Evolutionary conservation across 2,113 vertebrate genomes (phyloP).

Genomic region (Cynocephalus volans): DNA sequence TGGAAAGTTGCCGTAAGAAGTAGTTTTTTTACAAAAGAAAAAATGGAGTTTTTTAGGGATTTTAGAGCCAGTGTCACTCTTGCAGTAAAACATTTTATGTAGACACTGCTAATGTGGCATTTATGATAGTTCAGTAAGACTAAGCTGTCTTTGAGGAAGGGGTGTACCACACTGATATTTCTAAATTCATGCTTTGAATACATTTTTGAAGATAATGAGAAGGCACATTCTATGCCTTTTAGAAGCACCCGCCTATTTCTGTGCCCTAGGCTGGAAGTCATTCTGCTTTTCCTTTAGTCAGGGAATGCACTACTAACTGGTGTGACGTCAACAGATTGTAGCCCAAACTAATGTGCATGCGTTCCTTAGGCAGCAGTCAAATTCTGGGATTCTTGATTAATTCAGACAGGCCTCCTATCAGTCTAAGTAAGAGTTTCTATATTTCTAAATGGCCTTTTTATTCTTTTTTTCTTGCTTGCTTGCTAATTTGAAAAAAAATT

Average conservation of each 20-base stretch:
- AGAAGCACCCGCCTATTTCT: accelerated
- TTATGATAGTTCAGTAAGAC: no score
- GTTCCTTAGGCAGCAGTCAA: background rate
- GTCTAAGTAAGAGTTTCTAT: background rate
- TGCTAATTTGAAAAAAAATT: background rate
- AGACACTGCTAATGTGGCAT: background rate
- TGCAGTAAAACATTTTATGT: background rate
- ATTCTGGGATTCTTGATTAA: background rate
- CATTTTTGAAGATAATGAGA: background rate
- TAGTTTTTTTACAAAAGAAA: background rate
- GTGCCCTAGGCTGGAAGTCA: background rate
- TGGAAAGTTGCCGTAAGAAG: background rate
- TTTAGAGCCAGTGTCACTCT: background rate
- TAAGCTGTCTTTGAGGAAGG: background rate
- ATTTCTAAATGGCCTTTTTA: background rate
- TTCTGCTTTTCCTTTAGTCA: accelerated
- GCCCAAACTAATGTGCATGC: accelerated
- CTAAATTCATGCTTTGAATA: background rate
- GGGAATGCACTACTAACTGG: background rate
- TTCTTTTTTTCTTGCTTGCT: background rate
- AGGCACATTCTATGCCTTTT: background rate
- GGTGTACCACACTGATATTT: no score
- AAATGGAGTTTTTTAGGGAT: background rate
- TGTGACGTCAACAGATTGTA: accelerated
- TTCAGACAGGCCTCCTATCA: background rate